Evolutionary conservation across 1,140 invertebrate genomes (phyloP), one percentile per base, ranked within the genome.

Genomic region (Tribolium madens): DNA sequence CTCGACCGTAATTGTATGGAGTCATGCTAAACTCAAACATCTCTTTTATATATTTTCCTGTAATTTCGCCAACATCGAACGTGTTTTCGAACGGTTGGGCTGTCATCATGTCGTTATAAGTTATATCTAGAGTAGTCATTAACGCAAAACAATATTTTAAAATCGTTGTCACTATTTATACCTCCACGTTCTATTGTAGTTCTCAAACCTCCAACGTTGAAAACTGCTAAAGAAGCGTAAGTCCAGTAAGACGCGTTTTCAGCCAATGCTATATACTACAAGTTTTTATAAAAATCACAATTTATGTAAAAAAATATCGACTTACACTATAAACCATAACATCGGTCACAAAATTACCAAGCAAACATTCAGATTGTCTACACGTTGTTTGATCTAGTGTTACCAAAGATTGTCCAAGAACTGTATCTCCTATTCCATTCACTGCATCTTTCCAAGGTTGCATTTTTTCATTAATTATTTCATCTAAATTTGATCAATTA

Each of bases 321-420:
- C 87, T 81, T 81, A 90, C 89, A 17, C 85, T 78, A 83, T 92
- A 86, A 21, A 94, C 87, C 85, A 93, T 91, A 0, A 92, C 90
- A 77, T 95, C 93, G 4, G 92, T 90, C 33, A 94, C 89, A 12
- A 94, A 89, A 83, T 91, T 94, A 10, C 93, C 94, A 36, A 95
- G 83, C 77, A 93, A 94, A 81, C 94, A 95, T 84, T 95, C 94
- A 0, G 80, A 81, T 10, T 84, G 85, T 6, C 88, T 80, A 79
- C 93, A 95, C 0, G 83, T 81, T 0, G 86, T 85, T 47, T 89
- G 89, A 12, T 87, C 87, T 1, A 93, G 82, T 46, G 88, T 85
- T 0, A 93, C 91, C 77, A 86, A 86, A 0, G 89, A 88, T 2
- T 73, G 74, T 0, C 91, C 92, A 7, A 94, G 82, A 7, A 90